Evolutionary conservation across 2,113 vertebrate species (phyloP).

Genomic region (Carassius gibelio): DNA sequence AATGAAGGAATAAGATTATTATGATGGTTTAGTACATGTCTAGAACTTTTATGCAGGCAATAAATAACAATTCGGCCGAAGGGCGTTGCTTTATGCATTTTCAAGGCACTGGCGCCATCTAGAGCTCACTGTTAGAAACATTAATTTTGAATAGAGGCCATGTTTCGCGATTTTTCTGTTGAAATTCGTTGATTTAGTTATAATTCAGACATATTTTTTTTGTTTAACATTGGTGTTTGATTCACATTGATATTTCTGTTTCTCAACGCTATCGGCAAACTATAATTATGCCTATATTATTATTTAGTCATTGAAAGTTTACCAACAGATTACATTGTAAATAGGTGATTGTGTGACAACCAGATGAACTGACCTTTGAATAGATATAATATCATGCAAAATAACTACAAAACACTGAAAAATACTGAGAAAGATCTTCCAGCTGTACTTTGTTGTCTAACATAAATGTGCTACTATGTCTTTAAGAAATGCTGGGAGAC

Average conservation of each 20-base stretch:
- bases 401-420: not conserved
- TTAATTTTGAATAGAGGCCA: not conserved
- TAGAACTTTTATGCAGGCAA: not conserved
- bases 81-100: not conserved
- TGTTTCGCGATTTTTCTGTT: not conserved
- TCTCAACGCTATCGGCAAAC: not conserved
- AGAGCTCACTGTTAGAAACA: not conserved
- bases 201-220: no score
- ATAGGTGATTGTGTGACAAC: not conserved
- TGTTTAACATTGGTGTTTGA: no score
- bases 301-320: no score
- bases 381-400: not conserved
- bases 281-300: no score
- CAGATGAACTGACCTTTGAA: not conserved
- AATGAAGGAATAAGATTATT: not conserved
- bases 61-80: not conserved
- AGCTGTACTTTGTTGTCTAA: not conserved
- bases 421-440: not conserved
- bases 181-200: not conserved
- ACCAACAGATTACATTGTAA: not conserved
- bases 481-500: conserved; percentile 3
- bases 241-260: no score
- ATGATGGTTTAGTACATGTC: not conserved
- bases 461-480: not conserved
- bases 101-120: conserved; percentile 7